Evolutionary conservation across 2,888 invertebrate species (phyloP), one percentile per base, ranked within the genome.

Genomic region (Parnassius apollo): DNA sequence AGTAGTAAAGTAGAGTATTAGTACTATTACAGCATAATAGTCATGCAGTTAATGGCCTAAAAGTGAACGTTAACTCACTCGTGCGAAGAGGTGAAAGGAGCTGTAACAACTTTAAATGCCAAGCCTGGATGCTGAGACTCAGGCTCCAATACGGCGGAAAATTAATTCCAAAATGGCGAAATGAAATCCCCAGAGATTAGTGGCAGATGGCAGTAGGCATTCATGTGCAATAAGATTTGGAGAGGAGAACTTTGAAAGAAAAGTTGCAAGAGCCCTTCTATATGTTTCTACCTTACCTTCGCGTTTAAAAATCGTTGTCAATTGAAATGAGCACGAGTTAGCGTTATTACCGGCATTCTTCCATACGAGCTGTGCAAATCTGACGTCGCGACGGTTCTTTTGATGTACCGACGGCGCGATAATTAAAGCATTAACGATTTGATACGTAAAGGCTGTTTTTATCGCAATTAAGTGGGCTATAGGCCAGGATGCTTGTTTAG

Each of bases 341-440:
- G 72, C 72, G 69, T 76, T 70, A 71, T 76, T 77, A 77, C 69
- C 54, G 61, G 68, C 69, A 71, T 75, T 70, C 46, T 74, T 70
- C 42, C 51, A 50, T 35, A 44, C 46, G n/a, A 8, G 22, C 53
- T 53, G 64, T 75, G 75, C 74, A 75, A 77, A 80, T 75, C 77
- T 77, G 71, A 66, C 67, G 68, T 70, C 73, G 69, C 75, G 71
- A 70, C 83, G 83, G 82, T 77, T 64, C 78, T 74, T 87, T 88
- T 88, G 86, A 87, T 84, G 79, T 81, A 66, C 71, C 73, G 75
- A 71, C 77, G 74, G 72, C 74, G 78, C 76, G 83, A 82, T 88
- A 86, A 88, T 88, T 85, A 86, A 78, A 77, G 78, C 81, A 81
- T 82, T 83, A 83, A 85, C 81, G 80, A 76, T 75, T 79, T 77